These are phyloP conservation scores for Sycophaga agraensis DNA, from an alignment of 1,140 invertebrate species.

Conservation along the genomic window DNA sequence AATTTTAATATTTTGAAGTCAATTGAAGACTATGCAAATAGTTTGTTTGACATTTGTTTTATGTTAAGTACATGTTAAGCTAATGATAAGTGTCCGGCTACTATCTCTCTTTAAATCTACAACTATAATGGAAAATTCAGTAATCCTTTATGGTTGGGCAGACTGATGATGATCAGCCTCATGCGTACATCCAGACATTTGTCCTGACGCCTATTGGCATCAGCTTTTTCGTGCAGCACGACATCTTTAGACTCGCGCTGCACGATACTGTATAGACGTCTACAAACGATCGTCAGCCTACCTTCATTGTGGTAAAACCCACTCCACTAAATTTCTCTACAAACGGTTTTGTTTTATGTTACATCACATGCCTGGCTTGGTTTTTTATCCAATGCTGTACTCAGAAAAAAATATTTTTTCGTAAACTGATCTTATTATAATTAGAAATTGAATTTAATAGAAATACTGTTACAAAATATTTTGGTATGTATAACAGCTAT, in stretches of 20 bases:
- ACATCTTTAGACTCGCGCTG: slow-evolving; percentile 85
- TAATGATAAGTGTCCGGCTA: slow-evolving; percentile 39
- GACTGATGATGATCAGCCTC: slow-evolving; percentile 90
- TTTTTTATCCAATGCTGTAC: slow-evolving; percentile 18
- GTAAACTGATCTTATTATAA: too few relatives aligned
- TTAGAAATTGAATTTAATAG: too few relatives aligned
- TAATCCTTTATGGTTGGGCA: slow-evolving; percentile 59
- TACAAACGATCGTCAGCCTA: slow-evolving; percentile 39
- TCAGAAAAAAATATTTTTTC: background rate
- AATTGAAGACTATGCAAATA: slow-evolving; percentile 9
- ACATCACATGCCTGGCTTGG: slow-evolving; percentile 1
- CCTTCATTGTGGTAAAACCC: slow-evolving; percentile 47
- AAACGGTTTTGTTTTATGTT: slow-evolving; percentile 28
- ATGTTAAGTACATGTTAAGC: slow-evolving; percentile 37
- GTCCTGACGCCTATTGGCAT: slow-evolving; percentile 82
- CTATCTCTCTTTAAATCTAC: slow-evolving; percentile 38
- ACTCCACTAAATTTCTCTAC: slow-evolving; percentile 26
- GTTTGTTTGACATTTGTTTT: slow-evolving; percentile 18
- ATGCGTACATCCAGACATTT: slow-evolving; percentile 90
- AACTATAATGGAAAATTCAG: slow-evolving; percentile 39
- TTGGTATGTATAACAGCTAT: too few relatives aligned
- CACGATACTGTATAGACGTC: slow-evolving; percentile 68
- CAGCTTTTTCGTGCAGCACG: slow-evolving; percentile 88
- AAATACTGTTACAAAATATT: too few relatives aligned
- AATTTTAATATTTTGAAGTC: slow-evolving; percentile 6